These are phyloP conservation scores for Caenorhabditis japonica DNA, from an alignment of 2,888 invertebrate species.

Conservation along the genomic window DNA sequence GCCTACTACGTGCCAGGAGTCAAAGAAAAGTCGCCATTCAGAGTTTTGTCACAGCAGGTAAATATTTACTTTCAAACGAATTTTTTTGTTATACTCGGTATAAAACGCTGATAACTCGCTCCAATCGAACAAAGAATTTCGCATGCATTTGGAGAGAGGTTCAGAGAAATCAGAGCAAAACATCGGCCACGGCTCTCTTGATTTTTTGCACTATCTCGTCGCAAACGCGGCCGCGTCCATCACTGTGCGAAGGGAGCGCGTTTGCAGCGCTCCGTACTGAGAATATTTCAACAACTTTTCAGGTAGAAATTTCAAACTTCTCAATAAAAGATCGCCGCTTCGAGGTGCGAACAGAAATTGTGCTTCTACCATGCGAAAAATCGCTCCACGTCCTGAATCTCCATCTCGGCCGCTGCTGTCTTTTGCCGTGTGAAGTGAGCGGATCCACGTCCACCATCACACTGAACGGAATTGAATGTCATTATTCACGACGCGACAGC, in stretches of 20 bases:
- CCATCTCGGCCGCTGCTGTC: slow-evolving; percentile 61
- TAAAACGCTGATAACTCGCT: too few species aligned
- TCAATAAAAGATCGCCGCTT: slow-evolving; percentile 41
- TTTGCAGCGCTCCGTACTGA: too few species aligned
- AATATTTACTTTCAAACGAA: neutral
- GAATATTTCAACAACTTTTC: slow-evolving; percentile 7
- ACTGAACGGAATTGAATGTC: slow-evolving; percentile 58
- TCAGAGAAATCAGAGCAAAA: too few species aligned
- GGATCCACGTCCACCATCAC: slow-evolving; percentile 49
- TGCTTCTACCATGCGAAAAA: slow-evolving; percentile 59
- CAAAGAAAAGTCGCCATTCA: slow-evolving; percentile 49
- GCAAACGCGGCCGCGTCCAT: too few species aligned
- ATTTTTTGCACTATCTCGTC: too few species aligned
- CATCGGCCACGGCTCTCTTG: too few species aligned
- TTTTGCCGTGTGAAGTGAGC: slow-evolving; percentile 59
- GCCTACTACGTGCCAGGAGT: slow-evolving; percentile 49
- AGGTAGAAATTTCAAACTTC: slow-evolving; percentile 54
- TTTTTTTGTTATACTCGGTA: neutral
- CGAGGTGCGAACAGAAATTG: slow-evolving; percentile 68
- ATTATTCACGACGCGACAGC: slow-evolving; percentile 27
- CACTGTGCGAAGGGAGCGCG: too few species aligned
- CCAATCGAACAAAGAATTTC: too few species aligned
- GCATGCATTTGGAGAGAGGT: too few species aligned
- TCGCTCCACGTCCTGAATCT: slow-evolving; percentile 55
- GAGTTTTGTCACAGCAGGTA: slow-evolving; percentile 54